Evolutionary conservation across 2,888 invertebrate genomes (phyloP), one percentile per base, ranked within the genome.

Genomic region (Erannis defoliaria): DNA sequence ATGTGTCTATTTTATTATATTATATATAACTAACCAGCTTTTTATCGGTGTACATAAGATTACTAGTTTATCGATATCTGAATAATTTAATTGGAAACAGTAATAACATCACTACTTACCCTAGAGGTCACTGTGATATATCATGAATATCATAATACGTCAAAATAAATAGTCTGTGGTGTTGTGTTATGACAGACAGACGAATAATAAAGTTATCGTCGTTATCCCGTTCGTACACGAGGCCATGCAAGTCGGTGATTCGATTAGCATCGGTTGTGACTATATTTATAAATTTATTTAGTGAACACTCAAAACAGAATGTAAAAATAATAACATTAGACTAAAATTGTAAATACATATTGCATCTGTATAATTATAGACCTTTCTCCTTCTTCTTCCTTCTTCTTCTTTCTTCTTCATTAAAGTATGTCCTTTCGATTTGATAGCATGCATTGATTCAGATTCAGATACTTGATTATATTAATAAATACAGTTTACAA

Each of bases 141-240:
- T 35, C n/a, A n/a, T n/a, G n/a, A 10, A 12, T 68, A 77, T 78
- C 77, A 76, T 72, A 63, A 70, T 67, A 64, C 74, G 80, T 78
- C 82, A 79, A 75, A 78, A 78, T 78, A 76, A 77, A 81, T 76
- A 69, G 74, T 65, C 29, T 62, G 57, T 58, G 61, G 63, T 61
- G 66, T 58, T 64, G 56, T 55, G 31, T 60, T 62, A 59, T 68
- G 66, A 68, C 68, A 63, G 62, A 53, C 48, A 42, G 51, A 67
- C 53, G 57, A 58, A 49, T 53, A 42, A 58, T 63, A 55, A 54
- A 40, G 62, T 35, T 55, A 54, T 55, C 42, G 40, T 31, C 31
- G 33, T 42, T 56, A 21, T 1, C 19, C 42, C 3, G 14, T 45
- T 45, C 26, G 26, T 45, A 26, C 26, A 45, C 16, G 1, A 12